These are phyloP conservation scores for Caranx ignobilis DNA, from an alignment of 2,113 vertebrate species.

Conservation along the genomic window DNA sequence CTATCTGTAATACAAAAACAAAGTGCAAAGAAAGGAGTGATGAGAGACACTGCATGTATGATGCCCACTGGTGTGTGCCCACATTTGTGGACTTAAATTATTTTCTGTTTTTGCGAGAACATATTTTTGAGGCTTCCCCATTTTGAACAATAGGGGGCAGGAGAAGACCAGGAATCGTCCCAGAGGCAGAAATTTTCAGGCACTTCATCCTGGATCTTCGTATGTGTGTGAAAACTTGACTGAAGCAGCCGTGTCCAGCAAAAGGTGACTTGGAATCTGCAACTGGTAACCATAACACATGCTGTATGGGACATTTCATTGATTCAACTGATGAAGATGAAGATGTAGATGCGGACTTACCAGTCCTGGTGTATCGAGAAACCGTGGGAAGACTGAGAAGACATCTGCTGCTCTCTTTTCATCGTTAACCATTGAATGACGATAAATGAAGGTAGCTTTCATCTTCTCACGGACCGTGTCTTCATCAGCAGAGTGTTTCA, in stretches of 20 bases:
- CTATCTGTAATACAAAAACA: slow-evolving; percentile 16
- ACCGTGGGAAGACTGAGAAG: slow-evolving; percentile 15
- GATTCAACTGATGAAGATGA: not conserved
- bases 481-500: slow-evolving; percentile 41
- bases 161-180: too few relatives aligned
- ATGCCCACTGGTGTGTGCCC: too few relatives aligned
- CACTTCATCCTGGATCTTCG: too few relatives aligned
- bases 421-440: slow-evolving; percentile 14
- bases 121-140: too few relatives aligned
- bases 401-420: slow-evolving; percentile 17
- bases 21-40: not conserved
- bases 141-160: too few relatives aligned
- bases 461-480: slow-evolving; percentile 20
- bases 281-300: too few relatives aligned
- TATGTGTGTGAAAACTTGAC: too few relatives aligned
- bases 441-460: slow-evolving; percentile 25
- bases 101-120: too few relatives aligned
- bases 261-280: too few relatives aligned
- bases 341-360: slow-evolving; percentile 25
- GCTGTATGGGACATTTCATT: not conserved
- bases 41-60: slow-evolving; percentile 9
- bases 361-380: slow-evolving; percentile 28
- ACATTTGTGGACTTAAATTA: too few relatives aligned
- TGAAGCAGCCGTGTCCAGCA: too few relatives aligned
- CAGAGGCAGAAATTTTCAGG: too few relatives aligned